phyloP scores from a whole-genome alignment of 2,797 vertebrate genomes.

The Tragopan temminckii region DNA sequence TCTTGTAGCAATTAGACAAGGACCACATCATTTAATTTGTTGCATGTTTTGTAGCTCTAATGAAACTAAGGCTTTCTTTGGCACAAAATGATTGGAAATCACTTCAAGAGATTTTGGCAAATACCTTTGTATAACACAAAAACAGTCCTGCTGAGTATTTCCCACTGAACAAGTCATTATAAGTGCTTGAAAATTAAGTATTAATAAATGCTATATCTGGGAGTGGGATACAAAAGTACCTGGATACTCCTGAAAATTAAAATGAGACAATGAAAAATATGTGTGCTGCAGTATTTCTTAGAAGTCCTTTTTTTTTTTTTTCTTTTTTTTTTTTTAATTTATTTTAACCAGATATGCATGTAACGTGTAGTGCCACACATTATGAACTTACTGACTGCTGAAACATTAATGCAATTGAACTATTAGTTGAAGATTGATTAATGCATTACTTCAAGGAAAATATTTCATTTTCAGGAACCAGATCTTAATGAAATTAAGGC shows the following conservation, averaged over 20 bases:
- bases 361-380: neutral
- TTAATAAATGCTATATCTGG: neutral
- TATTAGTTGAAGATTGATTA: conserved; percentile 5
- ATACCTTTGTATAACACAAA: neutral
- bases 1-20: neutral
- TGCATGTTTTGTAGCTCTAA: neutral
- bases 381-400: neutral
- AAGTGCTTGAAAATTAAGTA: neutral
- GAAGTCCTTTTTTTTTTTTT: no score
- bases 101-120: neutral
- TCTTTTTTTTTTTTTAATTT: no score
- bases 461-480: neutral
- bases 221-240: neutral
- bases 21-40: neutral
- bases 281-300: no score
- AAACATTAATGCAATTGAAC: neutral
- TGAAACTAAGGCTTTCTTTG: neutral
- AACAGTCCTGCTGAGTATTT: neutral
- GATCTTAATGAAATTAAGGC: conserved; percentile 8
- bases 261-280: no score
- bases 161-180: neutral
- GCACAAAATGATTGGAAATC: neutral
- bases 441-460: conserved; percentile 24
- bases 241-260: neutral
- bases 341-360: neutral